Evolutionary conservation across 1,140 invertebrate genomes (phyloP), one percentile per base, ranked within the genome.

Genomic region (Luehdorfia chinensis): DNA sequence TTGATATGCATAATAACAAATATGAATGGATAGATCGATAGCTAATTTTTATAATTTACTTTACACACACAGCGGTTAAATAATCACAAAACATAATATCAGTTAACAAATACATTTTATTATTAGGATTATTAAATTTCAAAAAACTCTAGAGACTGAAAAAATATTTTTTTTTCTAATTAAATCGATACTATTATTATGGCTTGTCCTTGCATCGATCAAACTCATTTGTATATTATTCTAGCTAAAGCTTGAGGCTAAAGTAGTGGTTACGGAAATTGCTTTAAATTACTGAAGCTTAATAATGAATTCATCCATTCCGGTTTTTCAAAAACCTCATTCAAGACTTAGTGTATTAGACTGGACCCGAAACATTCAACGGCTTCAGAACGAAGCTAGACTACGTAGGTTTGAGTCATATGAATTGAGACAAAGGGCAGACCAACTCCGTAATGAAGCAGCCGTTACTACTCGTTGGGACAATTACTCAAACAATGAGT

Each of bases 381-480:
- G 90, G 57, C 75, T 94, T 28, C 88, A 92, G 47, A 89, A 93
- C 66, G 89, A 90, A 36, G 91, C 93, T 4, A 88, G 92, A 47
- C 76, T 89, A 0, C 83, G 89, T 30, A 86, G 91, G 23, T 73
- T 84, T 2, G 91, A 94, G 62, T 89, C 92, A 1, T 93, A 92
- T 33, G 87, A 90, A 52, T 75, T 94, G 7, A 88, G 95, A 28
- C 92, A 96, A 70, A 89, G 92, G 48, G 90, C 91, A 0, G 88
- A 92, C 25, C 91, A 92, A 51, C 70, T 96, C 25, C 85, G 94
- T 28, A 94, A 94, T 67, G 95, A 97, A 76, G 93, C 94, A 2
- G 88, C 91, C 47, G 92, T 94, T 25, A 92, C 91, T 66, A 94
- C 94, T 0, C 90, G 92, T 68, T 97, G 95, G 95, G 92, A 95